Evolutionary conservation across 1,140 invertebrate species (phyloP).

Genomic region (Bombus superbus): DNA sequence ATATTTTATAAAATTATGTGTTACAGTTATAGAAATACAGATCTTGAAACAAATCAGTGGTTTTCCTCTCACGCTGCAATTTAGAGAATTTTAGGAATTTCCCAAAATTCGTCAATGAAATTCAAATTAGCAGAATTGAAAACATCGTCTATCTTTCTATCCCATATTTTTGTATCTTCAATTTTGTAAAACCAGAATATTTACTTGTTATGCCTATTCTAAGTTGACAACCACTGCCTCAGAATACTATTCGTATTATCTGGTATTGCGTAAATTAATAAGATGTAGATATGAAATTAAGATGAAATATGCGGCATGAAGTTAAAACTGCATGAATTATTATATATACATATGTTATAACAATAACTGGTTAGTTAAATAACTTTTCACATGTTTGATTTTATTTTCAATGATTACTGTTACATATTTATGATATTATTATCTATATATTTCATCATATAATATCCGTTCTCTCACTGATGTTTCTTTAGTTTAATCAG

Average conservation of each 20-base stretch:
- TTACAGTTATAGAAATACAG: neutral
- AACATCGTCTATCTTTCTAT: neutral
- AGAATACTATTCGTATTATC: neutral
- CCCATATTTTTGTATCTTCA: neutral
- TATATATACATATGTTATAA: too few relatives aligned
- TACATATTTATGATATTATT: too few relatives aligned
- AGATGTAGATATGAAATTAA: neutral
- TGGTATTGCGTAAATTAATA: neutral
- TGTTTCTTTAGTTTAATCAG: neutral
- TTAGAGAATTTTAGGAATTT: neutral
- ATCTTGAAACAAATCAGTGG: neutral
- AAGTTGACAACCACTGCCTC: neutral
- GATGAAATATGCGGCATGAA: too few relatives aligned
- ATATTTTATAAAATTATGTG: neutral
- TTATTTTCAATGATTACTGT: neutral
- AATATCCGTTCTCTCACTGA: neutral
- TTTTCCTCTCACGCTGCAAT: neutral
- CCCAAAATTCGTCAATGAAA: neutral
- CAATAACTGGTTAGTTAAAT: too few relatives aligned
- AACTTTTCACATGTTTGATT: neutral
- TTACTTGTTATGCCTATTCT: neutral
- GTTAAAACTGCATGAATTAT: too few relatives aligned
- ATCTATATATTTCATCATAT: neutral
- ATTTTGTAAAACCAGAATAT: neutral
- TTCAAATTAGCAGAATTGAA: neutral